These are phyloP conservation scores for Keiferia lycopersicella DNA, from an alignment of 2,888 invertebrate species.

Conservation along the genomic window DNA sequence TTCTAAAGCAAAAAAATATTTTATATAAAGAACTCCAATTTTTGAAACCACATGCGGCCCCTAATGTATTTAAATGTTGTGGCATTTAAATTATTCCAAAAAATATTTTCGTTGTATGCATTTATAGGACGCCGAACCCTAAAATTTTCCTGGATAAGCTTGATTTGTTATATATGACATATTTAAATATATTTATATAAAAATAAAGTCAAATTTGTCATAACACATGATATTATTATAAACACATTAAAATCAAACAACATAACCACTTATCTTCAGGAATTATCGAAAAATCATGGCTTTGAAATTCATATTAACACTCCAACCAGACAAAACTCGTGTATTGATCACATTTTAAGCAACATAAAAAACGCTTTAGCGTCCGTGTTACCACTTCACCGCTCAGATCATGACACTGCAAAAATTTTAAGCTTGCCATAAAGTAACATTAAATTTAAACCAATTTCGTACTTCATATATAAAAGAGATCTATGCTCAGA, in stretches of 20 bases:
- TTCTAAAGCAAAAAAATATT: constrained; percentile 24
- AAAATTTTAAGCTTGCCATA: constrained; percentile 3
- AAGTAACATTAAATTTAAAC: background rate
- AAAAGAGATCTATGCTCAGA: constrained; percentile 6
- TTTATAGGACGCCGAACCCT: constrained; percentile 12
- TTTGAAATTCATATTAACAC: constrained; percentile 22
- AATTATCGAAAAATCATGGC: constrained; percentile 22
- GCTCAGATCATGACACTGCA: constrained; percentile 22
- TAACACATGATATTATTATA: constrained; percentile 21
- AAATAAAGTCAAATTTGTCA: constrained; percentile 11
- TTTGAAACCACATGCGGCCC: background rate
- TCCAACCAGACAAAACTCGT: constrained; percentile 27
- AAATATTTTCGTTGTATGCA: constrained; percentile 10
- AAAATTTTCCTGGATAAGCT: background rate
- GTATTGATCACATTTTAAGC: constrained; percentile 30
- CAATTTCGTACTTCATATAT: background rate
- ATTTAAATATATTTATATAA: background rate
- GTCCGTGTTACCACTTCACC: background rate
- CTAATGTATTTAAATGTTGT: constrained; percentile 16
- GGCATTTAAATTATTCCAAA: background rate
- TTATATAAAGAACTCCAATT: background rate
- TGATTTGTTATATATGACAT: background rate
- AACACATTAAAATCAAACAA: constrained; percentile 17
- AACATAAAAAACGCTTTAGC: constrained; percentile 17
- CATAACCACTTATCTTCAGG: background rate